phyloP scores from a whole-genome alignment of 2,888 invertebrate genomes.

The Leptopilina myrica region DNA sequence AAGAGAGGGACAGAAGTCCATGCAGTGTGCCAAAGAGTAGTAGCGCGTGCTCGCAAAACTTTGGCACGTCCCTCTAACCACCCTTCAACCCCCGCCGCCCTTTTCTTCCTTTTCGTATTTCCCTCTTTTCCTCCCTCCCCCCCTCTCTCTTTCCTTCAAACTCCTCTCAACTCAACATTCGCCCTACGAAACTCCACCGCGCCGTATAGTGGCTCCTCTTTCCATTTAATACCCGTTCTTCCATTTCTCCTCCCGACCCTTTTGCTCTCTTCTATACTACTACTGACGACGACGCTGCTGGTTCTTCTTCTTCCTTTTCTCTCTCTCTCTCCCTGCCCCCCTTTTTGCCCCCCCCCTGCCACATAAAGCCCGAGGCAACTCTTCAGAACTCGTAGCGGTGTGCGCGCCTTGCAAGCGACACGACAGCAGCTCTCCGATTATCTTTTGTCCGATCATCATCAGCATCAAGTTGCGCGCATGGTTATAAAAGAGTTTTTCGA shows the following conservation, averaged over 20 bases:
- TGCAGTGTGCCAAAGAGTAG: constrained; percentile 60
- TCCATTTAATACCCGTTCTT: constrained; percentile 42
- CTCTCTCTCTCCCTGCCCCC: constrained; percentile 24
- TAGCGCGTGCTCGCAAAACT: constrained; percentile 64
- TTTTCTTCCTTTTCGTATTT: constrained; percentile 46
- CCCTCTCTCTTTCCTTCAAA: constrained; percentile 14
- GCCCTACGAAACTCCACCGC: constrained; percentile 31
- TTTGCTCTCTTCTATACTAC: constrained; percentile 45
- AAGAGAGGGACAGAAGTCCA: constrained; percentile 60
- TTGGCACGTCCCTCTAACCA: constrained; percentile 50
- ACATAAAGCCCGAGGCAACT: constrained; percentile 31
- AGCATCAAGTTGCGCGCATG: constrained; percentile 7
- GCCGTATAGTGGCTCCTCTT: constrained; percentile 24
- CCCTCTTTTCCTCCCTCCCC: constrained; percentile 40
- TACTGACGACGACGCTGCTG: constrained; percentile 45
- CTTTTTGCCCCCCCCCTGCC: constrained; percentile 48
- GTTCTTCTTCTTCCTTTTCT: constrained; percentile 46
- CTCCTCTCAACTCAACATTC: neutral
- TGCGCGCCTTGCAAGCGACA: constrained; percentile 48
- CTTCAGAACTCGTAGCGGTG: constrained; percentile 31
- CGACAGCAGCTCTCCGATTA: constrained; percentile 55
- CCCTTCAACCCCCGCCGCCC: constrained; percentile 45
- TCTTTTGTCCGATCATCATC: constrained; percentile 56
- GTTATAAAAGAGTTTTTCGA: neutral
- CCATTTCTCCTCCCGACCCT: constrained; percentile 28